A percentile compares a stretch with the other conserved stretches of the same genome.
Evolutionary conservation across 2,113 vertebrate genomes (phyloP).

Genomic region (Tragelaphus scriptus): DNA sequence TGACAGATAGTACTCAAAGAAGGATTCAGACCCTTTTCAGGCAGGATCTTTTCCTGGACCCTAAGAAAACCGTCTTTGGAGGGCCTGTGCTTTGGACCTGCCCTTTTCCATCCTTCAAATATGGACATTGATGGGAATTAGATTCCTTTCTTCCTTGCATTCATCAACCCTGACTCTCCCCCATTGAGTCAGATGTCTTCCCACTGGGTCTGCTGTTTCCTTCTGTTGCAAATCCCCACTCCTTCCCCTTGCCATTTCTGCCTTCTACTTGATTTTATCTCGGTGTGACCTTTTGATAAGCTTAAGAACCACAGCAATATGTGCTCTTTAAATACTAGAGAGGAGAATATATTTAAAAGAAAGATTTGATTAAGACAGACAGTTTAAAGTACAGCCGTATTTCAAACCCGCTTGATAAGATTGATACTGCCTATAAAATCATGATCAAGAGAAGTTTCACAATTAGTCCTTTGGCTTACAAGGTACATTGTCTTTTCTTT

Average conservation of each 20-base stretch:
- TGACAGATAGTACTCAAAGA: not conserved
- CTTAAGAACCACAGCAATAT: slow-evolving; percentile 36
- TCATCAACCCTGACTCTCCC: not conserved
- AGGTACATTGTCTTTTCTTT: not conserved
- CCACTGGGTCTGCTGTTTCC: not conserved
- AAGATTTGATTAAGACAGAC: slow-evolving; percentile 55
- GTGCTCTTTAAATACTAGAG: slow-evolving; percentile 53
- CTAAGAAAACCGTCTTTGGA: not conserved
- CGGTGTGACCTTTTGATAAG: slow-evolving; percentile 62
- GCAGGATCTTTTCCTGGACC: not conserved
- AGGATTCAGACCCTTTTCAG: not conserved
- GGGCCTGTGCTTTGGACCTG: not conserved
- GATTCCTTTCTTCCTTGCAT: not conserved
- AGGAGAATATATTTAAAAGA: slow-evolving; percentile 35
- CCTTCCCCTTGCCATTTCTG: not conserved
- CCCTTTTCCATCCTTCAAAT: not conserved
- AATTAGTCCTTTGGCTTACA: not conserved
- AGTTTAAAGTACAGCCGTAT: slow-evolving; percentile 44
- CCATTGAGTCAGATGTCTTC: not conserved
- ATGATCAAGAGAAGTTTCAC: not conserved
- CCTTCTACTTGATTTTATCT: slow-evolving; percentile 18
- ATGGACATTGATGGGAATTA: not conserved
- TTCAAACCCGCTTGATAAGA: not conserved
- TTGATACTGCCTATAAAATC: not conserved
- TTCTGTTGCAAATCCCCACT: not conserved